Evolutionary conservation across 2,888 invertebrate species (phyloP), one percentile per base, ranked within the genome.

Genomic region (Chymomyza amoena): DNA sequence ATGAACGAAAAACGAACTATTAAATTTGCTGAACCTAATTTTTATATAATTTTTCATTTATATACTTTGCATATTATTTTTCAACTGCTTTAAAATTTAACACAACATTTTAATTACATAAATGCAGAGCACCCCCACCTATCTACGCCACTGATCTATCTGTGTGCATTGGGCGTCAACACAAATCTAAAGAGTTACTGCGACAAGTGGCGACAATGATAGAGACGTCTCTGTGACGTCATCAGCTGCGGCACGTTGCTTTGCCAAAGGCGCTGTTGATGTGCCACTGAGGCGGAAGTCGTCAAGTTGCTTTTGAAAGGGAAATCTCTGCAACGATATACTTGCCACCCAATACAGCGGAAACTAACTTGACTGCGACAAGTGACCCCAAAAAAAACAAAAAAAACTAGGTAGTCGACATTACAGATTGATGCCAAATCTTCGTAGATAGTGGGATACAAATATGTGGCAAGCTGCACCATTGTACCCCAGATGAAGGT

Each of bases 311-410:
- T 45, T 62, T 64, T 64, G 68, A 69, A 73, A 70, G 61, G 67
- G 65, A 72, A 65, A 68, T 66, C 61, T 57, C 61, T 70, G 64
- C 64, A 68, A 18, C 61, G 63, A 62, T 36, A 36, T 39, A 64
- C 54, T 64, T 56, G 56, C 20, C 52, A 45, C 32, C 32, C 54
- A 56, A 56, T 10, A 13, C 39, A 13, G 39, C 39, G 39, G 39
- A 45, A 45, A 45, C 39, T 4, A 45, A 45, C 13, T 45, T 13
- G 39, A 45, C 45, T 59, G 25, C 57, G 77, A 81, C 81, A 81
- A 81, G 72, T 79, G 79, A 79, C 81, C 81, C 82, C 71, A 70
- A 75, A 79, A 81, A 50, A 56, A 50, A 45, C 36, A 36, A 20
- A 28, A 15, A 32, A 15, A 50, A 64, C 64, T 61, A 61, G 71